These are phyloP conservation scores for Anthoptus insignis DNA, from an alignment of 2,888 invertebrate species.

Conservation along the genomic window DNA sequence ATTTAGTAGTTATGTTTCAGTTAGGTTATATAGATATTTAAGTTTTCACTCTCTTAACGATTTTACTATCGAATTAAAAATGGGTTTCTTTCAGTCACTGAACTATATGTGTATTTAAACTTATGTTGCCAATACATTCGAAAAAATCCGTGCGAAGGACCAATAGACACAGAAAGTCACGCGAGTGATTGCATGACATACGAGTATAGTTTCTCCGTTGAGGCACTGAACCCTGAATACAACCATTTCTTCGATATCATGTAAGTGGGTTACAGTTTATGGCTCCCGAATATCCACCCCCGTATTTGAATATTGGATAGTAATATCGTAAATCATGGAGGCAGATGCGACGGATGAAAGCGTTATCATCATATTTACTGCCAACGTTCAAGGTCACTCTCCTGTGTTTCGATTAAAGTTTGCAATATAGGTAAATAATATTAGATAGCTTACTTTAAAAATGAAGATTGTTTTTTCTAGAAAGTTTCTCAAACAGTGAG, in stretches of 20 bases:
- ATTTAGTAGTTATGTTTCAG: too few relatives aligned
- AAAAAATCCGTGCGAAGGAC: too few relatives aligned
- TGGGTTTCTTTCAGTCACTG: too few relatives aligned
- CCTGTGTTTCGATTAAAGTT: not conserved
- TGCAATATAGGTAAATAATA: not conserved
- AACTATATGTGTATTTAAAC: too few relatives aligned
- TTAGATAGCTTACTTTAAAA: too few relatives aligned
- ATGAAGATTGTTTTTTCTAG: too few relatives aligned
- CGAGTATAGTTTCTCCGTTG: not conserved
- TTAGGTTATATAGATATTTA: too few relatives aligned
- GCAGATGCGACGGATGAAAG: constrained; percentile 2
- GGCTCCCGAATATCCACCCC: not conserved
- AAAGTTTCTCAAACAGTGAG: too few relatives aligned
- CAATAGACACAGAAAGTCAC: too few relatives aligned
- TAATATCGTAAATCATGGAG: constrained; percentile 11
- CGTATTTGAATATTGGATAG: constrained; percentile 5
- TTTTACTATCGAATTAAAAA: too few relatives aligned
- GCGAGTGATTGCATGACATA: not conserved
- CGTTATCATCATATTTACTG: constrained; percentile 10
- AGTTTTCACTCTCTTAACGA: too few relatives aligned
- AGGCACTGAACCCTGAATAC: not conserved
- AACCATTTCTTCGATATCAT: constrained; percentile 3
- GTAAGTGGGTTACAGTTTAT: constrained; percentile 3
- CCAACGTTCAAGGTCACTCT: constrained; percentile 1
- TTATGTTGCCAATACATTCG: too few relatives aligned